phyloP scores from a whole-genome alignment of 2,797 vertebrate genomes.

The Adrianichthys oophorus region DNA sequence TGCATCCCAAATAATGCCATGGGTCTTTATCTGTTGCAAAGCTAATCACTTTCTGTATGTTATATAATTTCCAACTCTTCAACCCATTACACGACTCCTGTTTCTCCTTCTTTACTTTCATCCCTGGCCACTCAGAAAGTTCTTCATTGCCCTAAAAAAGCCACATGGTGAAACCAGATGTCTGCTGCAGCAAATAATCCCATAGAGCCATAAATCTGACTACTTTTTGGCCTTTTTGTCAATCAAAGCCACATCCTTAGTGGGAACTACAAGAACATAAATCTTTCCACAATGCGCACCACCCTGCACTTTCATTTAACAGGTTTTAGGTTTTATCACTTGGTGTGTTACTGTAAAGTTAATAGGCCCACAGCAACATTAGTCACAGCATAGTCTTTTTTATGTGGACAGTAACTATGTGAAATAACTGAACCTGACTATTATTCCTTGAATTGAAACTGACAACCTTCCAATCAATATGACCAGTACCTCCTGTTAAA shows the following conservation, averaged over 20 bases:
- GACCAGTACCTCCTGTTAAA: constrained; percentile 24
- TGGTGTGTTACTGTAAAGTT: constrained; percentile 60
- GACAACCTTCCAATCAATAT: constrained; percentile 37
- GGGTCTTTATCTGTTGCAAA: no score
- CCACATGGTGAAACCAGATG: constrained; percentile 69
- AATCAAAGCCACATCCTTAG: constrained; percentile 66
- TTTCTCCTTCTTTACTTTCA: constrained; percentile 39
- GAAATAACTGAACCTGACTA: constrained; percentile 45
- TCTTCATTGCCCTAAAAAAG: constrained; percentile 53
- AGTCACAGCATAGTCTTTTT: constrained; percentile 43
- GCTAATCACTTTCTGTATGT: no score
- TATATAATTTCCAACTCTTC: no score
- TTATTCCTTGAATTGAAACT: constrained; percentile 68
- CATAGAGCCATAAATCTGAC: constrained; percentile 55
- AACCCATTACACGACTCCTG: constrained; percentile 31
- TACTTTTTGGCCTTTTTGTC: constrained; percentile 59
- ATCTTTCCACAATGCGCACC: constrained; percentile 46
- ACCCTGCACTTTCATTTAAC: constrained; percentile 46
- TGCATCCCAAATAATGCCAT: no score
- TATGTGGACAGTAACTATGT: constrained; percentile 42
- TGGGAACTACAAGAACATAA: constrained; percentile 52
- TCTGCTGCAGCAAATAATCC: constrained; percentile 45
- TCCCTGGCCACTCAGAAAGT: constrained; percentile 42
- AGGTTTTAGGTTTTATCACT: constrained; percentile 51
- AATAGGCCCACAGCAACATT: constrained; percentile 60